Conservation (phyloP, 2,113 vertebrate species). For the Ascaphus truei region DNA sequence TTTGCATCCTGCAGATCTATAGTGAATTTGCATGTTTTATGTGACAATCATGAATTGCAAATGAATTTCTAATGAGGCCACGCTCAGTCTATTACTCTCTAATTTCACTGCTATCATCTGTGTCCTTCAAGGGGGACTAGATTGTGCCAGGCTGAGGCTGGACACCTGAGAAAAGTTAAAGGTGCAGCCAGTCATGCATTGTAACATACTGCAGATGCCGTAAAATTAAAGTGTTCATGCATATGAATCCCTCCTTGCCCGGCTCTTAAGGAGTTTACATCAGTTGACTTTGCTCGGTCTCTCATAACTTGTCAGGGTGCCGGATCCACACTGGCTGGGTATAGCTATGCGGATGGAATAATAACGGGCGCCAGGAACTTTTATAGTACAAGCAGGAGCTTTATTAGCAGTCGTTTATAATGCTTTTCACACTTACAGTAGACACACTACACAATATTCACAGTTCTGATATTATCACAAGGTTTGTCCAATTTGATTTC, state of each 20-base stretch:
- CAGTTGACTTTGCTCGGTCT: background rate
- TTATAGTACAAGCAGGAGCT: too few species aligned
- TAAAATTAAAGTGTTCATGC: background rate
- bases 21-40: conserved; percentile 35
- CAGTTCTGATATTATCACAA: too few species aligned
- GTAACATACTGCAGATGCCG: background rate
- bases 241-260: background rate
- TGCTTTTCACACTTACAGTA: too few species aligned
- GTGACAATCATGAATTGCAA: conserved; percentile 30
- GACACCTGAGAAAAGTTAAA: background rate
- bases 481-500: too few species aligned
- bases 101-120: conserved; percentile 13
- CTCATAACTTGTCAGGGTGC: background rate
- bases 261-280: background rate
- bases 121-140: conserved; percentile 13
- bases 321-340: background rate
- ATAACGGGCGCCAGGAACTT: background rate
- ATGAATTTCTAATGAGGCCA: conserved; percentile 29
- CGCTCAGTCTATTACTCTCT: conserved; percentile 25
- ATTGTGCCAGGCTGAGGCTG: background rate
- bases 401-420: too few species aligned
- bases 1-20: conserved; percentile 20
- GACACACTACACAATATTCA: too few species aligned
- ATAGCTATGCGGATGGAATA: background rate
- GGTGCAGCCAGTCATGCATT: background rate